A percentile compares a stretch with the other conserved stretches of the same genome.
These are phyloP conservation scores for Dasyornis broadbenti DNA, from an alignment of 2,113 vertebrate genomes.

Conservation along the genomic window DNA sequence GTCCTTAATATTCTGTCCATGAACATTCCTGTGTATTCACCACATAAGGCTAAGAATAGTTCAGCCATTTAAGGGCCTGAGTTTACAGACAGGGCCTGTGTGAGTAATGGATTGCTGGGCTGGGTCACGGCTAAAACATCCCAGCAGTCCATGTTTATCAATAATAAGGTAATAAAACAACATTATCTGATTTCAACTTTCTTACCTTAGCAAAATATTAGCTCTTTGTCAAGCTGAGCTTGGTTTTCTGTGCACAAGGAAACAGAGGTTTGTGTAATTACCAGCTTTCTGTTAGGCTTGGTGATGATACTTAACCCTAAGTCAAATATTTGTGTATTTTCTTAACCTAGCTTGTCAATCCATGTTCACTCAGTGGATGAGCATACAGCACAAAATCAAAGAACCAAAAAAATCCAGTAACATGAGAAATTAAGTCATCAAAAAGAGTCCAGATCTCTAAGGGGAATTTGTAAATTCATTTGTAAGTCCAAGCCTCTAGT, in stretches of 20 bases:
- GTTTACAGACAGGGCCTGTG: neutral
- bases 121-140: neutral
- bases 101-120: neutral
- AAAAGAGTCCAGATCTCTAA: neutral
- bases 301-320: neutral
- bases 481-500: neutral
- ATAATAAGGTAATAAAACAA: neutral
- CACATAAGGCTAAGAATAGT: conserved; percentile 57
- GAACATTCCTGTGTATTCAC: conserved; percentile 54
- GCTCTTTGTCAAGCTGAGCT: neutral
- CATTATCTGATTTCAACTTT: neutral
- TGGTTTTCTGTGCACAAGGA: neutral
- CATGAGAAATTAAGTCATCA: rapidly evolving
- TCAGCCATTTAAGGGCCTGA: conserved; percentile 51
- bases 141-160: neutral
- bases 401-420: neutral
- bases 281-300: neutral
- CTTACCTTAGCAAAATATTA: neutral
- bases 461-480: neutral
- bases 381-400: neutral
- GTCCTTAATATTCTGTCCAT: conserved; percentile 40
- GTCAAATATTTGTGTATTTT: neutral
- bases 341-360: neutral
- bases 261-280: neutral
- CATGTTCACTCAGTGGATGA: neutral